A percentile compares a stretch with the other conserved stretches of the same genome.
phyloP scores from a whole-genome alignment of 2,888 invertebrate species.

The Nephrotoma appendiculata region DNA sequence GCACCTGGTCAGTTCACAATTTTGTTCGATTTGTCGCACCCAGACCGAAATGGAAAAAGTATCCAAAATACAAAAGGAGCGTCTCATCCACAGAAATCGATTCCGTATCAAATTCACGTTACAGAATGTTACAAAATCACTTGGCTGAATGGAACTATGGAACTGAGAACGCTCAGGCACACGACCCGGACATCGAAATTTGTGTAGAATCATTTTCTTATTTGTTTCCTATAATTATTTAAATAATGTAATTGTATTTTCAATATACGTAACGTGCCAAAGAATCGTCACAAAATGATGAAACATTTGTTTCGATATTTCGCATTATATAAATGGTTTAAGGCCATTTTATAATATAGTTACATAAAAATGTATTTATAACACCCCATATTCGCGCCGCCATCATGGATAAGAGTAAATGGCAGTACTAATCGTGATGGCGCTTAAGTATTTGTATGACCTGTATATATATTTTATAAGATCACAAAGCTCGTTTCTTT shows the following conservation, averaged over 20 bases:
- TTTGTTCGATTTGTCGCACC: slow-evolving; percentile 51
- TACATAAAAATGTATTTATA: not conserved
- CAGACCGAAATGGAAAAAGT: slow-evolving; percentile 45
- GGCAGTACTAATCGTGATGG: not conserved
- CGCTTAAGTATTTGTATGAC: not conserved
- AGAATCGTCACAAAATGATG: not conserved
- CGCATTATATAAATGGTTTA: not conserved
- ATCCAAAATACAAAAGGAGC: slow-evolving; percentile 48
- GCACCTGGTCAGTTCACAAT: slow-evolving; percentile 49
- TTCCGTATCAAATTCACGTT: slow-evolving; percentile 19
- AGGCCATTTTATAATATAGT: not conserved
- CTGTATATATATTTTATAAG: not conserved
- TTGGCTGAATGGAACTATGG: not conserved
- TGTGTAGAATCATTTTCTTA: not conserved
- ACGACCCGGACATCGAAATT: not conserved
- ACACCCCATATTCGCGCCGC: not conserved
- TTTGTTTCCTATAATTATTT: not conserved
- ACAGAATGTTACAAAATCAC: not conserved
- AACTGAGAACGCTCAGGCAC: not conserved
- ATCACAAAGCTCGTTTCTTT: not conserved
- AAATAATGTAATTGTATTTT: not conserved
- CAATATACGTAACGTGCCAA: not conserved
- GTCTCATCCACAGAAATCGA: slow-evolving; percentile 21
- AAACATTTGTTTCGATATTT: not conserved
- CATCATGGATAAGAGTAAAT: not conserved